Evolutionary conservation across 35 echinoderm and acorn worm species (phyloP), one percentile per base, ranked within the genome.

Genomic region (Anneissia japonica): DNA sequence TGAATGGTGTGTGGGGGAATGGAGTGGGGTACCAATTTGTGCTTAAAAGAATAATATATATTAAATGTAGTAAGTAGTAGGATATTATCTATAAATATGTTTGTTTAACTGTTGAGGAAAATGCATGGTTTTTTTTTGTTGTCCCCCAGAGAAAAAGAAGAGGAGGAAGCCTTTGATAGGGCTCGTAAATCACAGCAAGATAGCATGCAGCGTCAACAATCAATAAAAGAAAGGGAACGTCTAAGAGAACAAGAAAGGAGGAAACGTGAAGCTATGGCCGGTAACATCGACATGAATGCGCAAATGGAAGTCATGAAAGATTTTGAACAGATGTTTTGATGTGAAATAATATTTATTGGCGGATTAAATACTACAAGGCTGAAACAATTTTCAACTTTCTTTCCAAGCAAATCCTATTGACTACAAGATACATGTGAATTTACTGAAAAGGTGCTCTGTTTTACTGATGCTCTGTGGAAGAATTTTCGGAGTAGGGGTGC

Each of bases 161-260:
- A 99, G 45, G 96, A 99, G 38, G 96, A 99, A 34, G 96, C 96
- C 0, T 64, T 99, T 46, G 96, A 99, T 83, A 86, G 89, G 37
- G 96, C 96, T 0, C 80, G 96, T 35, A 46, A 81, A 43, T 82
- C 86, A 4, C 92, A 91, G 46, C 92, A 99, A 73, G 86, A 84
- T 46, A 88, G 91, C 28, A 40, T 88, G 29, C 90, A 94, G 75
- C 91, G 89, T 84, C 91, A 91, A 74, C 92, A 99, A 45, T 99
- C 96, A 43, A 93, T 82, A 80, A 94, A 91, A 73, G 96, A 99
- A 38, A 86, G 96, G 46, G 96, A 99, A 74, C 87, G 92, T 74
- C 34, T 93, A 86, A 81, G 92, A 77, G 96, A 99, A 87, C 92
- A 99, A 74, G 96, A 93, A 40, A 88, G 92, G 36, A 75, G 89